Base-by-base conservation (phyloP, 2,888 invertebrate genomes). In the Mimumesa dahlbomi region DNA sequence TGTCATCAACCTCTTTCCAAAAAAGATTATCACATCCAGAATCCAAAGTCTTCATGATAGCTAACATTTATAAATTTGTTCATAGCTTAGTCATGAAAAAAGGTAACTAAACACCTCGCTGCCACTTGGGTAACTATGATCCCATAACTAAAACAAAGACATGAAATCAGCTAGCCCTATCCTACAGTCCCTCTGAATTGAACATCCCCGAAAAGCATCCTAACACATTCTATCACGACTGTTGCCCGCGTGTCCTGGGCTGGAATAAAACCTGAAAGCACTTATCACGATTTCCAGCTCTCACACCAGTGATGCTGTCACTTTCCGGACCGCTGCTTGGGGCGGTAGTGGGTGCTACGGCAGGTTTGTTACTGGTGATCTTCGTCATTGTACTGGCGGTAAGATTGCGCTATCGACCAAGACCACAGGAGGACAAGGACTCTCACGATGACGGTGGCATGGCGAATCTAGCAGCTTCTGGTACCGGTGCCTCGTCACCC, bases 241-340 rank as follows among this genome's bases (percentile, higher is more conserved):
- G 25, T 21, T 29, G 29, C 56, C 31, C 19, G 42, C 43, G 29
- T 34, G 9, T 31, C 14, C 22, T 13, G 50, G 16, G 43, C 16
- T 22, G 11, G 22, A n/a, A 9, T 9, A 46, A 22, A 19, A 29
- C 11, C 58, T 67, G n/a, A 61, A 25, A 40, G n/a, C 13, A 40
- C 45, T 63, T 54, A 19, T 11, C 46, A n/a, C 19, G 45, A 69
- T 64, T 79, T 79, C 42, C 83, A 88, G 88, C 88, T 38, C 73
- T 88, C 59, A 87, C 88, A 4, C 88, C 88, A 43, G 86, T 87
- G 56, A 88, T 88, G 73, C 80, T 88, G 75, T 88, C 88, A 59
- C 70, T 88, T 48, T 88, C 88, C 18, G 88, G 88, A n/a, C 88
- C 88, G 13, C 67, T 87, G 48, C 74, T 88, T n/a, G 88, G 87